Conservation (phyloP, 2,797 vertebrate species). For the Dermochelys coriacea region DNA sequence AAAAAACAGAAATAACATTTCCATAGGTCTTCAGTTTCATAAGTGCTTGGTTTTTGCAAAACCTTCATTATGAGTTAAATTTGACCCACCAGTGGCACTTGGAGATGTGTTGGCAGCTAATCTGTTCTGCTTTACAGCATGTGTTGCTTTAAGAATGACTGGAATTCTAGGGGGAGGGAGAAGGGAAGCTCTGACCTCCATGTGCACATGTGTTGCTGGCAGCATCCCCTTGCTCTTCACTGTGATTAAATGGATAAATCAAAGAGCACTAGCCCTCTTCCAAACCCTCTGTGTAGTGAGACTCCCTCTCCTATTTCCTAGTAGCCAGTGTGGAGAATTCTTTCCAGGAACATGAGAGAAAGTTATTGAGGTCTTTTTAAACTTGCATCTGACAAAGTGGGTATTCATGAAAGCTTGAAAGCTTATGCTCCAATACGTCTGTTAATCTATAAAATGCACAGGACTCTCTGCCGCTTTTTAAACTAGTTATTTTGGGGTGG, state of each 20-base stretch:
- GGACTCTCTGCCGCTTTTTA: background rate
- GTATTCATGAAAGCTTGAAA: too few species aligned
- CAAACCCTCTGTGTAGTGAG: conserved; percentile 8
- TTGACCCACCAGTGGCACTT: conserved; percentile 69
- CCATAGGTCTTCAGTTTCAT: conserved; percentile 1
- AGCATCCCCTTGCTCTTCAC: conserved; percentile 65
- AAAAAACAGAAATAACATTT: background rate
- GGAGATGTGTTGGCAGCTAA: conserved; percentile 78
- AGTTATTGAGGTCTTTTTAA: background rate
- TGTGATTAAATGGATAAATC: conserved; percentile 57
- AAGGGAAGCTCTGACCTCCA: conserved; percentile 74
- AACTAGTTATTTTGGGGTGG: background rate
- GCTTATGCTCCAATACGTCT: too few species aligned
- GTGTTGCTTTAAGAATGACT: conserved; percentile 80
- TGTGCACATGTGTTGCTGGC: conserved; percentile 69
- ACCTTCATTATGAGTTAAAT: background rate
- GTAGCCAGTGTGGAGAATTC: conserved; percentile 23
- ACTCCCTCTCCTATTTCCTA: conserved; percentile 28
- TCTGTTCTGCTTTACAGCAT: conserved; percentile 81
- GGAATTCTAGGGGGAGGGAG: conserved; percentile 83
- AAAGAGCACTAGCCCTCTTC: conserved; percentile 41
- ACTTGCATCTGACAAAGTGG: too few species aligned
- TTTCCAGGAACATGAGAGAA: background rate
- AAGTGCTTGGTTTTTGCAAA: conserved; percentile 48
- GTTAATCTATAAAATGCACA: too few species aligned